phyloP scores from a whole-genome alignment of 1,140 invertebrate species.

The Papilio helenus region DNA sequence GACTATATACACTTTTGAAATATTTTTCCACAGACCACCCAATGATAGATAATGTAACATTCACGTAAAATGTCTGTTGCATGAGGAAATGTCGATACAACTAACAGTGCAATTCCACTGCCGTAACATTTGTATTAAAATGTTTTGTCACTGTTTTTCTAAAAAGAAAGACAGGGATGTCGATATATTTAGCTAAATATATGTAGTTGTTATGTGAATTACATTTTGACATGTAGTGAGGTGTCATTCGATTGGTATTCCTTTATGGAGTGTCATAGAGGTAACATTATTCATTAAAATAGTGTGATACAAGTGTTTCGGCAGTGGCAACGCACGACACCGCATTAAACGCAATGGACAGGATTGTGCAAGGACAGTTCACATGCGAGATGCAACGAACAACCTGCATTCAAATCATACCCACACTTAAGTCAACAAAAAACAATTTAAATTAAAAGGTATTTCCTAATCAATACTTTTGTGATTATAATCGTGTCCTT shows the following conservation, averaged over 20 bases:
- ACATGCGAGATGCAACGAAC: conserved; percentile 34
- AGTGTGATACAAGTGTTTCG: neutral
- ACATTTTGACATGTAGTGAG: too few relatives aligned
- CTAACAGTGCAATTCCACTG: neutral
- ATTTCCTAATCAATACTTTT: neutral
- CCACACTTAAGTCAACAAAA: neutral
- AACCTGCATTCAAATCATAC: conserved; percentile 4
- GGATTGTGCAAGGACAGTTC: conserved; percentile 29
- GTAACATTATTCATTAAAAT: too few relatives aligned
- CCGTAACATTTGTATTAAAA: neutral
- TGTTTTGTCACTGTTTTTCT: neutral
- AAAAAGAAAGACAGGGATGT: neutral
- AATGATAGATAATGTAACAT: conserved; percentile 3
- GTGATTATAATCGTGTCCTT: too few relatives aligned
- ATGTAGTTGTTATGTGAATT: neutral
- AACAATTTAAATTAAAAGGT: neutral
- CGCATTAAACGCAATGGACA: neutral
- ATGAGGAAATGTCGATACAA: neutral
- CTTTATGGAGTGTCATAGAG: too few relatives aligned
- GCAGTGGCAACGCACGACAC: neutral
- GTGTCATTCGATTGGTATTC: too few relatives aligned
- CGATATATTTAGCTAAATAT: neutral
- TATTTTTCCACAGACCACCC: neutral
- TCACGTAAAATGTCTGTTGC: conserved; percentile 3
- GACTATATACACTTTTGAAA: neutral